phyloP scores from a whole-genome alignment of 2,888 invertebrate species.

The Muschampia staudingeri region DNA sequence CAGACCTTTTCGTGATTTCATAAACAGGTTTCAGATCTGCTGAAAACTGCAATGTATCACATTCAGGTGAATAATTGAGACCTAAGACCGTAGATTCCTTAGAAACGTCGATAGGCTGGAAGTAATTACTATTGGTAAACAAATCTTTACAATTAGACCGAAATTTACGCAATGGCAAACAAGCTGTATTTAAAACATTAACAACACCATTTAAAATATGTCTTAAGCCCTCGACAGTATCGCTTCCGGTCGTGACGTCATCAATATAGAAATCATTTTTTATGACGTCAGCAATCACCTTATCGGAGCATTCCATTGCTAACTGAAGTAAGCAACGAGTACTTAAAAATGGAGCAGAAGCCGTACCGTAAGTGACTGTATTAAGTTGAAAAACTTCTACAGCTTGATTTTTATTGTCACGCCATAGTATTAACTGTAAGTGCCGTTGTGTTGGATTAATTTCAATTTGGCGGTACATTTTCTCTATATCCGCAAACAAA shows the following conservation, averaged over 20 bases:
- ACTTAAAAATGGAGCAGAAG: slow-evolving; percentile 18
- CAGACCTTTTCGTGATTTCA: slow-evolving; percentile 23
- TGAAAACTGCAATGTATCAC: slow-evolving; percentile 32
- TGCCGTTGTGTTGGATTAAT: slow-evolving; percentile 7
- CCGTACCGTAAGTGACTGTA: slow-evolving; percentile 14
- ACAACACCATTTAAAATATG: slow-evolving; percentile 8
- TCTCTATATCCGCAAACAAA: background rate
- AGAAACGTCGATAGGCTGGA: background rate
- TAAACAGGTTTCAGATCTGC: slow-evolving; percentile 7
- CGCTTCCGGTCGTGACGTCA: slow-evolving; percentile 24
- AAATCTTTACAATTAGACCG: slow-evolving; percentile 26
- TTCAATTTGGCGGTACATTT: slow-evolving; percentile 16
- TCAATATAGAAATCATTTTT: slow-evolving; percentile 24
- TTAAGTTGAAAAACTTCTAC: slow-evolving; percentile 24
- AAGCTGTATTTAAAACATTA: slow-evolving; percentile 24
- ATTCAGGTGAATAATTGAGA: slow-evolving; percentile 31
- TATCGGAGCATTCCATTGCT: slow-evolving; percentile 8
- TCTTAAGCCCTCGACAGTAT: slow-evolving; percentile 3
- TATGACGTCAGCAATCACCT: slow-evolving; percentile 5
- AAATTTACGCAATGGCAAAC: slow-evolving; percentile 26
- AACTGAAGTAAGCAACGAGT: slow-evolving; percentile 13
- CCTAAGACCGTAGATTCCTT: slow-evolving; percentile 27
- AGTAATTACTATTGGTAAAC: slow-evolving; percentile 12
- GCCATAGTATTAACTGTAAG: slow-evolving; percentile 28
- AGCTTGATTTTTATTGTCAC: background rate